Evolutionary conservation across 37 sponge, comb jelly and placozoan species (phyloP), one percentile per base, ranked within the genome.

Genomic region (Bolinopsis microptera): DNA sequence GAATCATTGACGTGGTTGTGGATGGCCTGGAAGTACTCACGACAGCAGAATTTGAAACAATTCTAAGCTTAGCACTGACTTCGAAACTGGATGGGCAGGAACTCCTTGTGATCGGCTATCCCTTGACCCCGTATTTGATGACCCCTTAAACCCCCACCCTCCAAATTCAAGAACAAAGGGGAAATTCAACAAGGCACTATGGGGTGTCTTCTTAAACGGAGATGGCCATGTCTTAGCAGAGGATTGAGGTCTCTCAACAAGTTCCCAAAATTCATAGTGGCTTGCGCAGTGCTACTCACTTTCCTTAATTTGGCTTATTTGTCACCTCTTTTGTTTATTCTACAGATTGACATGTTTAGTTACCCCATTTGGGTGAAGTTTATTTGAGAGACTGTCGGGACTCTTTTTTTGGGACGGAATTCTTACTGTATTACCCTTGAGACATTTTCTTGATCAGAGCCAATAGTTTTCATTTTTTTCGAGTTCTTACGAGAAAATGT

Each of bases 31-130:
- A 2, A 77, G 80, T 18, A 34, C 37, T 8, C 80, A 77, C 35
- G 80, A 77, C 37, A 77, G 80, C 32, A 33, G 80, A 35, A 32
- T 77, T 0, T 77, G 80, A 35, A 77, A 77, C 35, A 77, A 77
- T 33, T 77, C 18, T 1, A 33, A 32, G 80, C 32, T 77, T 33
- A 35, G 37, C 13, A 77, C 0, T 0, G 80, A 77, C 2, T 77
- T 77, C 35, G 80, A 1, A 32, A 16, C 80, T 21, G 37, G 37
- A 9, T 1, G 5, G 5, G 32, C 35, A 35, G 13, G 1, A 33
- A 35, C 80, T 77, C 5, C 37, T 77, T 8, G 80, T 2, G 80
- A 77, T 35, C 21, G 80, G 80, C 1, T 77, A 77, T 77, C 80
- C 80, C 18, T 35, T 77, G 21, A 3, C 1, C 0, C 35, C 36